phyloP scores from a whole-genome alignment of 2,797 vertebrate species.

The Notolepis coatsorum region DNA sequence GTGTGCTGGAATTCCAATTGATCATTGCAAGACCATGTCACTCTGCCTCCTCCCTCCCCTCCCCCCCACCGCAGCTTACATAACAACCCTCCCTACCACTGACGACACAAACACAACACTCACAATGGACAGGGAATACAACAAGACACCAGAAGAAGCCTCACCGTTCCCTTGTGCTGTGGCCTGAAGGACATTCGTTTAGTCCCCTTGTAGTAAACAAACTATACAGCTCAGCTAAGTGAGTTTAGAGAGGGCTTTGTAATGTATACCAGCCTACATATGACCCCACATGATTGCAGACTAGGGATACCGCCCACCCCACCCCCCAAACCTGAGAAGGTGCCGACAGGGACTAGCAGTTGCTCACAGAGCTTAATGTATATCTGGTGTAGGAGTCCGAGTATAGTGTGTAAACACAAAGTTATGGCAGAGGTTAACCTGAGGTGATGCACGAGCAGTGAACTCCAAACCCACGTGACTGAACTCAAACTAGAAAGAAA shows the following conservation, averaged over 20 bases:
- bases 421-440: no score
- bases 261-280: neutral
- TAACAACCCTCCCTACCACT: conserved; percentile 36
- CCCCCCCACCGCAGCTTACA: conserved; percentile 27
- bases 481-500: no score
- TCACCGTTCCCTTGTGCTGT: neutral
- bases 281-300: neutral
- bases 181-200: neutral
- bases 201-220: conserved; percentile 1
- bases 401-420: neutral
- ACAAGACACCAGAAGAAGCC: conserved; percentile 26
- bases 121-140: conserved; percentile 20
- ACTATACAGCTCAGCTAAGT: neutral
- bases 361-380: conserved; percentile 42
- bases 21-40: conserved; percentile 20
- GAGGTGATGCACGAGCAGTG: no score
- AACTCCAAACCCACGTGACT: no score
- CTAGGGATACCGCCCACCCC: neutral
- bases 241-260: no score
- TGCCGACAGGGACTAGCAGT: conserved; percentile 57
- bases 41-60: conserved; percentile 13
- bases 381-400: conserved; percentile 18
- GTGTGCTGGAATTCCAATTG: conserved; percentile 23
- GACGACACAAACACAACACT: conserved; percentile 31
- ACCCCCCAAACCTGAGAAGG: conserved; percentile 10